Evolutionary conservation across 2,888 invertebrate genomes (phyloP).

Genomic region (Leptopilina syphax): DNA sequence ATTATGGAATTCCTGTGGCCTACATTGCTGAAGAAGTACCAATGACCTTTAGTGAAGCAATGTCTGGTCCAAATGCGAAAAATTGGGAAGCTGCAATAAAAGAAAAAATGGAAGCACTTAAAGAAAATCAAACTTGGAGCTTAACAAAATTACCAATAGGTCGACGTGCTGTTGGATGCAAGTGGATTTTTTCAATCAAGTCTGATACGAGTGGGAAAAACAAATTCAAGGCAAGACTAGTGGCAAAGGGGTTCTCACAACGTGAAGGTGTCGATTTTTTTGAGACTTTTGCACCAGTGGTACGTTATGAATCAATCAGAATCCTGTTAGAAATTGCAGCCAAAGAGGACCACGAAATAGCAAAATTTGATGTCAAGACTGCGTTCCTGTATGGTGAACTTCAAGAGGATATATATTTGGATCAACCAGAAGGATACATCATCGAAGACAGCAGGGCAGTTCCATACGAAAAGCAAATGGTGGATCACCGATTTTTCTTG

Average conservation of each 20-base stretch:
- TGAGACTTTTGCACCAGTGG: constrained; percentile 40
- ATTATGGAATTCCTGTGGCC: constrained; percentile 22
- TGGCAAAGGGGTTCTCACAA: constrained; percentile 42
- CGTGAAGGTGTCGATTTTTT: constrained; percentile 42
- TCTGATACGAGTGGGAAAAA: neutral
- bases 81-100: neutral
- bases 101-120: constrained; percentile 34
- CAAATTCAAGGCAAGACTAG: constrained; percentile 37
- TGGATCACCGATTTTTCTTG: no score
- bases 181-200: constrained; percentile 41
- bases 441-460: neutral
- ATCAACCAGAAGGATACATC: constrained; percentile 4
- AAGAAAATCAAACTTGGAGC: constrained; percentile 28
- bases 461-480: no score
- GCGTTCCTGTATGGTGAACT: constrained; percentile 27
- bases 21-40: neutral
- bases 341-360: constrained; percentile 17
- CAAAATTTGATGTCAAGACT: constrained; percentile 34
- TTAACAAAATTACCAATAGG: constrained; percentile 23
- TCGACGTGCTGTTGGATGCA: constrained; percentile 18
- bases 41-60: no score
- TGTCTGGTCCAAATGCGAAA: no score
- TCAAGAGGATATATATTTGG: constrained; percentile 24
- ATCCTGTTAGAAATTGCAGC: constrained; percentile 27
- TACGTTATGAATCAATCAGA: constrained; percentile 40